Conservation (phyloP, 2,113 vertebrate species). For the Alethe castanea region DNA sequence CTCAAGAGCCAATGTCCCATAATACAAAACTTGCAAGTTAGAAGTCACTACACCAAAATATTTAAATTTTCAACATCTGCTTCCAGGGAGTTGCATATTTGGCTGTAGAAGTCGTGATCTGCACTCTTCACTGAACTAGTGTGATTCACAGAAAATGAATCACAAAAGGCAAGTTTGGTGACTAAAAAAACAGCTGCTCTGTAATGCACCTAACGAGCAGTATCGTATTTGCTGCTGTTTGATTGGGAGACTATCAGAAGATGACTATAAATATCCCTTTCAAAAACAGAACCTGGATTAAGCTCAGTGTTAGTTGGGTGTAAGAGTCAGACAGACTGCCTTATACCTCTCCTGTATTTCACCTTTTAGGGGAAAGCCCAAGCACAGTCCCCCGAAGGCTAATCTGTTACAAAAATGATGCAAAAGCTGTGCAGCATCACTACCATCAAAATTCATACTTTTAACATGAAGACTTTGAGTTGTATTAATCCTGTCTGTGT, state of each 20-base stretch:
- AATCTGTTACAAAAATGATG: background rate
- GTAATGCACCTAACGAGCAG: background rate
- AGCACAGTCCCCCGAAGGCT: background rate
- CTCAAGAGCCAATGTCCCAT: background rate
- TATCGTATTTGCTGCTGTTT: background rate
- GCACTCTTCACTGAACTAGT: background rate
- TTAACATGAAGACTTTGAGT: background rate
- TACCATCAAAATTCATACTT: background rate
- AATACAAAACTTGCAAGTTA: background rate
- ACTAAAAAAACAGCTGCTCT: slow-evolving; percentile 3
- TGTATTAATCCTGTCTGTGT: background rate
- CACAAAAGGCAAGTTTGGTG: background rate
- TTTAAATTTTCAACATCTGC: background rate
- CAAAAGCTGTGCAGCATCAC: background rate
- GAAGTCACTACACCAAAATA: background rate
- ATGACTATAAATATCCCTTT: background rate
- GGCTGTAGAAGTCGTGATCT: background rate
- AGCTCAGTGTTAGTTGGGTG: background rate
- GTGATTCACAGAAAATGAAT: slow-evolving; percentile 44
- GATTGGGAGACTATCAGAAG: background rate
- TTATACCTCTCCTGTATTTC: background rate
- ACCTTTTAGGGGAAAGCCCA: background rate
- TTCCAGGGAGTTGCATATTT: background rate
- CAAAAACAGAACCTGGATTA: background rate
- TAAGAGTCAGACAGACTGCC: background rate